These are phyloP conservation scores for Paramacrobiotus metropolitanus DNA, from an alignment of 1,140 invertebrate genomes.

Conservation along the genomic window DNA sequence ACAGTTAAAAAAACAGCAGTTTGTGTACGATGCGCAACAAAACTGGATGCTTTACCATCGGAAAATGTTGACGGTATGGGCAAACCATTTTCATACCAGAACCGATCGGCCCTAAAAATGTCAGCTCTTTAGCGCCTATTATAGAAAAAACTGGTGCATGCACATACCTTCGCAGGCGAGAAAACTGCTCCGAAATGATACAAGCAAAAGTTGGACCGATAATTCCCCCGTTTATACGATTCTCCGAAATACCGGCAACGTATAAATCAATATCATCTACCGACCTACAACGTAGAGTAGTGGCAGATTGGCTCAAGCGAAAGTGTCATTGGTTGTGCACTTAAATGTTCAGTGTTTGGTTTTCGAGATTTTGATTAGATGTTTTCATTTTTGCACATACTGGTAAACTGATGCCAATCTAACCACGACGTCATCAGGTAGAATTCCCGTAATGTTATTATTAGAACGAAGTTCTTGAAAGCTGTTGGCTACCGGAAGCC, in stretches of 20 bases:
- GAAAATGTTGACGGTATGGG: not conserved
- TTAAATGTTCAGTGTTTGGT: not conserved
- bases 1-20: not conserved
- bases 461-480: not conserved
- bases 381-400: not conserved
- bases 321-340: not conserved
- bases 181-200: slow-evolving; percentile 78
- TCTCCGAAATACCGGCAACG: slow-evolving; percentile 23
- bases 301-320: not conserved
- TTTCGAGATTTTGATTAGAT: not conserved
- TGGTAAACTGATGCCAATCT: not conserved
- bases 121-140: too few relatives aligned
- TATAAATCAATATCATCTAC: slow-evolving; percentile 27
- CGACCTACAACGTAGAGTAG: slow-evolving; percentile 11
- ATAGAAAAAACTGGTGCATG: too few relatives aligned
- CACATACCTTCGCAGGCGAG: slow-evolving; percentile 54
- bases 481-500: slow-evolving; percentile 5
- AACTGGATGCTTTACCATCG: not conserved
- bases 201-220: slow-evolving; percentile 88
- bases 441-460: not conserved
- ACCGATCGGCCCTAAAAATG: slow-evolving; percentile 30
- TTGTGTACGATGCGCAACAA: not conserved
- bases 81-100: slow-evolving; percentile 20
- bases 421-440: not conserved
- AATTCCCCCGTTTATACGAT: slow-evolving; percentile 33